Evolutionary conservation across 2,888 invertebrate species (phyloP).

Genomic region (Aradus depressus): DNA sequence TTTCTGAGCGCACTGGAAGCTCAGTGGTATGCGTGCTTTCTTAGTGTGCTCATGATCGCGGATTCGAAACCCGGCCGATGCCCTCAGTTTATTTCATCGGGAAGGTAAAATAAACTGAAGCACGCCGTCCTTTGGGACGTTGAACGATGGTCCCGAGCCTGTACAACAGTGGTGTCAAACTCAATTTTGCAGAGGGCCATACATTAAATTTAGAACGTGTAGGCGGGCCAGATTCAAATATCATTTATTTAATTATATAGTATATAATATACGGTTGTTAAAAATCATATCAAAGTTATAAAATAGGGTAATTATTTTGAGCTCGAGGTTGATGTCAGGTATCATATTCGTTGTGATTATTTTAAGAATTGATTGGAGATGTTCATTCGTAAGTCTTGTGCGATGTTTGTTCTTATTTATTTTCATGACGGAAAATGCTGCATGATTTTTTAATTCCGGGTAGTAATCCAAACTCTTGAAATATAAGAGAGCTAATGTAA

Average conservation of each 20-base stretch:
- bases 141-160: too few relatives aligned
- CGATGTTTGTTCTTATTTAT: slow-evolving; percentile 1
- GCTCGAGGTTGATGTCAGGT: slow-evolving; percentile 1
- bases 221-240: too few relatives aligned
- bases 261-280: slow-evolving; percentile 2
- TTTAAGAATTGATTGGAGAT: slow-evolving; percentile 4
- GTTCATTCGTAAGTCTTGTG: slow-evolving; percentile 4
- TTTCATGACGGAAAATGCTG: slow-evolving; percentile 1
- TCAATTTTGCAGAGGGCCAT: too few relatives aligned
- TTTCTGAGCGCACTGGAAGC: too few relatives aligned
- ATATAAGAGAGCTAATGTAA: neutral
- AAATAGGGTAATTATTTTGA: neutral
- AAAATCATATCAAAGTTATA: slow-evolving; percentile 3
- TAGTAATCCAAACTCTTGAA: neutral
- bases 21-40: too few relatives aligned
- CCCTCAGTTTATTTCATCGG: too few relatives aligned
- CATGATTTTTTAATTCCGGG: neutral
- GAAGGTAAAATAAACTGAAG: too few relatives aligned
- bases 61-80: too few relatives aligned
- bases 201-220: too few relatives aligned
- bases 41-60: too few relatives aligned
- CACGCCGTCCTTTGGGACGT: too few relatives aligned
- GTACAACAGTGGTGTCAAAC: too few relatives aligned
- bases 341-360: neutral
- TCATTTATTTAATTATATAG: neutral